Conservation (phyloP, 2,113 vertebrate species). For the Brachirus orientalis region DNA sequence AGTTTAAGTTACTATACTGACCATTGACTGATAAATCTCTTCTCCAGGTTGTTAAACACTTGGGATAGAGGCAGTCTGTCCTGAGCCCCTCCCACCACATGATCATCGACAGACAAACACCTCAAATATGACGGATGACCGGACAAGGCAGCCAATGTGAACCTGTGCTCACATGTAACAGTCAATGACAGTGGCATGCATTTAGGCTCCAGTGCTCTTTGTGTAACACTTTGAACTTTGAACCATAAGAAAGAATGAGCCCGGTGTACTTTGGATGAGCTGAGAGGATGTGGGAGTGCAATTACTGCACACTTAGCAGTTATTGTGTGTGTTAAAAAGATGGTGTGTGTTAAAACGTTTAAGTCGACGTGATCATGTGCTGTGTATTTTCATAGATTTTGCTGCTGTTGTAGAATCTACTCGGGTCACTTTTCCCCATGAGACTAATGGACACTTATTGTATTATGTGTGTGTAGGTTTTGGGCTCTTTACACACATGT, state of each 20-base stretch:
- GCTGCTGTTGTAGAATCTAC: not conserved
- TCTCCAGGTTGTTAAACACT: too few relatives aligned
- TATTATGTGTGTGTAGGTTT: not conserved
- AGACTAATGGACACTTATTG: conserved; percentile 14
- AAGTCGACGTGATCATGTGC: not conserved
- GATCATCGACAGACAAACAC: too few relatives aligned
- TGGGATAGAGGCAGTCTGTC: too few relatives aligned
- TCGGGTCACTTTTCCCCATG: conserved; percentile 10
- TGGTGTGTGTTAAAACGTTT: not conserved
- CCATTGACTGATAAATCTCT: too few relatives aligned
- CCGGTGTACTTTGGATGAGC: conserved; percentile 1
- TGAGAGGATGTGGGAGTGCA: not conserved
- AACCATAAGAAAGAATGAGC: conserved; percentile 1
- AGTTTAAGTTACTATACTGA: too few relatives aligned
- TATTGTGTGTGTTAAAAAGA: not conserved
- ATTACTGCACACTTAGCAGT: conserved; percentile 6
- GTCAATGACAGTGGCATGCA: too few relatives aligned
- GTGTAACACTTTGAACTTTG: too few relatives aligned
- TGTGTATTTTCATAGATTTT: not conserved
- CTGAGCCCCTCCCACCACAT: too few relatives aligned
- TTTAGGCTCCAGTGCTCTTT: too few relatives aligned
- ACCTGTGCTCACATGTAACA: too few relatives aligned
- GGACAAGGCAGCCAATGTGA: too few relatives aligned
- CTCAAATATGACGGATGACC: too few relatives aligned
- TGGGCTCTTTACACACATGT: not conserved